A percentile compares a stretch with the other conserved stretches of the same genome.
Evolutionary conservation across 2,888 invertebrate species (phyloP).

Genomic region (Cynaeus angustus): DNA sequence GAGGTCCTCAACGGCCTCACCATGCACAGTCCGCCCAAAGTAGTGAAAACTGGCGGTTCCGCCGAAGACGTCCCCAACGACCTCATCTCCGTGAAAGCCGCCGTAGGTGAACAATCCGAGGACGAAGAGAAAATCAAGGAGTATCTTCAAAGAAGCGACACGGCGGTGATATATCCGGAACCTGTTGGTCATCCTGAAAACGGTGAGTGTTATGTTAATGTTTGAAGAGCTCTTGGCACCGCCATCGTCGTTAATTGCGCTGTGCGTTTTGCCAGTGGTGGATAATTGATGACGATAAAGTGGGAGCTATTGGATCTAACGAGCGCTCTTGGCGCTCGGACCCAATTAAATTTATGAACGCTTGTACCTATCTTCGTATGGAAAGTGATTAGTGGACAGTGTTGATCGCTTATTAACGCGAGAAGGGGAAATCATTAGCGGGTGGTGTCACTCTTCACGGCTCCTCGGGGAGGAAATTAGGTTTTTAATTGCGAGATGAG

Average conservation of each 20-base stretch:
- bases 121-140: constrained; percentile 71
- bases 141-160: constrained; percentile 72
- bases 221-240: constrained; percentile 55
- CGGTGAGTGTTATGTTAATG: constrained; percentile 56
- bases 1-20: constrained; percentile 61
- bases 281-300: constrained; percentile 62
- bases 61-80: constrained; percentile 61
- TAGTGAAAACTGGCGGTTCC: constrained; percentile 61
- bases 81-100: constrained; percentile 60
- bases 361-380: constrained; percentile 58
- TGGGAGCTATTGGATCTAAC: constrained; percentile 59
- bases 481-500: constrained; percentile 28
- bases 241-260: constrained; percentile 55
- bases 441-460: constrained; percentile 31
- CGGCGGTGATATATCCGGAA: constrained; percentile 74
- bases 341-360: constrained; percentile 61
- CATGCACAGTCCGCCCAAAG: constrained; percentile 59
- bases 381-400: constrained; percentile 58
- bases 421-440: constrained; percentile 26
- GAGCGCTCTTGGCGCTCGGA: constrained; percentile 57
- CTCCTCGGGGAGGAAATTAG: constrained; percentile 42
- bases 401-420: constrained; percentile 32
- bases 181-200: constrained; percentile 64
- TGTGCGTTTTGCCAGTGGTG: constrained; percentile 56
- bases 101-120: constrained; percentile 61